These are phyloP conservation scores for Phocoena sinus DNA, from an alignment of 2,113 vertebrate species.

Conservation along the genomic window DNA sequence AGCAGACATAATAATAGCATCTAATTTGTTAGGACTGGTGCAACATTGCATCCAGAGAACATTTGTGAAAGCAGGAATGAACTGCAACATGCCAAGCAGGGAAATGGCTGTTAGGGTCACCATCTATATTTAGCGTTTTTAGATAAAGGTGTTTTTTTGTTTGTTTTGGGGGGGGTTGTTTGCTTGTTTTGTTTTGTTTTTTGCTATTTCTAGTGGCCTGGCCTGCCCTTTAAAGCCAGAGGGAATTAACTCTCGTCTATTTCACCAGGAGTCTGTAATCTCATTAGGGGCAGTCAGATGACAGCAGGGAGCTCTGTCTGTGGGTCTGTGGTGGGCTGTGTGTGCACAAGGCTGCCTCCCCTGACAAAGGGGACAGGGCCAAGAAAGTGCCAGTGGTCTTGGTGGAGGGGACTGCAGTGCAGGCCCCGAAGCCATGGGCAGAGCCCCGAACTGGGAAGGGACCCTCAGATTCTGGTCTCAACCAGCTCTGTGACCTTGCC, in stretches of 20 bases:
- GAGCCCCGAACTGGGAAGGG: background rate
- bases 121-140: background rate
- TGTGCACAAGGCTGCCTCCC: background rate
- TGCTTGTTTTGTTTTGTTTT: background rate
- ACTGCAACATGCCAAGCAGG: fast-evolving
- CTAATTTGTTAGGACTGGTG: background rate
- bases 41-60: background rate
- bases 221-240: slow-evolving; percentile 22
- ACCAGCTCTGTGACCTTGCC: background rate
- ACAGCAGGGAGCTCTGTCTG: background rate
- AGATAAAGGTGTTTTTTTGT: background rate
- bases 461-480: background rate
- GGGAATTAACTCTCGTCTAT: background rate
- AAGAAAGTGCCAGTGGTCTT: fast-evolving
- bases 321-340: background rate
- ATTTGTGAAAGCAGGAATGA: background rate
- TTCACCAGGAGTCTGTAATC: slow-evolving; percentile 33
- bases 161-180: background rate
- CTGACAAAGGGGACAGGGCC: background rate
- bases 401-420: background rate
- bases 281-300: background rate
- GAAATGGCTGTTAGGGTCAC: background rate
- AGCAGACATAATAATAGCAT: background rate
- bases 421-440: background rate
- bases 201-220: background rate